Evolutionary conservation across 2,113 vertebrate species (phyloP), one percentile per base, ranked within the genome.

Genomic region (Ranitomeya variabilis): DNA sequence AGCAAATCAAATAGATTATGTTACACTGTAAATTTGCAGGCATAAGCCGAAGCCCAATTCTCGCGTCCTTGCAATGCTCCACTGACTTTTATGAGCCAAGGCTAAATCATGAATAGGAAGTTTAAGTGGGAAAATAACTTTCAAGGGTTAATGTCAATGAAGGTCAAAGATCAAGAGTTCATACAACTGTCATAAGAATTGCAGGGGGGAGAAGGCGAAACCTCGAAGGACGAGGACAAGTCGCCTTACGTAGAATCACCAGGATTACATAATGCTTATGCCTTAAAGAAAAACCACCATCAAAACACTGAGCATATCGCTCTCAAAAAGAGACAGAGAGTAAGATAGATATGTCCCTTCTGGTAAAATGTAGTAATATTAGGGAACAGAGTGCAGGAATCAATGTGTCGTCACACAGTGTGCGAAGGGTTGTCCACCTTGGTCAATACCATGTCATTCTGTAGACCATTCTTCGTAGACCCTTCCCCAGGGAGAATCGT

Each of bases 81-180:
- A 91, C 54, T 92, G 91, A 93, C 91, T 89, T 93, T 92, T 73
- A 86, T 84, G 88, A 87, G 93, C 91, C 86, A 23, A 89, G 91
- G 90, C 55, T 90, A 92, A 90, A 89, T 18, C 91, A 91, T 86
- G 79, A 87, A 91, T 93, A 88, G 90, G 91, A 90, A 84, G 18
- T 54, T 15, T n/a, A 57, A 26, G 54, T 54, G 12, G 60, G 15
- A 60, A 8, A 60, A 45, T 10, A n/a, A 86, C 90, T 45, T 73
- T 2, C 60, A 76, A 86, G 90, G 90, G 90, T 92, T 94, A 92
- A 92, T 91, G 90, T 90, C 90, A 90, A 2, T 81, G 90, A 87
- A 92, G 95, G 94, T 96, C 94, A 96, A 91, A 94, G 95, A 94
- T 95, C 93, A 91, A 82, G 89, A 92, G 93, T 95, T 97, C 95